Evolutionary conservation across 2,113 vertebrate species (phyloP).

Genomic region (Engraulis encrasicolus): DNA sequence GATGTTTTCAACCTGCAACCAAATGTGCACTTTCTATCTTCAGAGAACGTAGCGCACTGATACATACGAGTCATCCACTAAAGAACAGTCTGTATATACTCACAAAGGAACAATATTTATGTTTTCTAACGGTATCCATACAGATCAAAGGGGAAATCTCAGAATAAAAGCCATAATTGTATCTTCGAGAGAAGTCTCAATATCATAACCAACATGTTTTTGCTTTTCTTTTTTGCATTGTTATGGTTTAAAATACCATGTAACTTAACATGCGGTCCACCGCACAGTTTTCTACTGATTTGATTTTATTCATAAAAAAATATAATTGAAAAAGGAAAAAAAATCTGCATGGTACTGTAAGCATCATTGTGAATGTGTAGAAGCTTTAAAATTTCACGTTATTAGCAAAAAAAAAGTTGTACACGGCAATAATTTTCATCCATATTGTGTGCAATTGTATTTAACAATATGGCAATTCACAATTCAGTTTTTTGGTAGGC

Average conservation of each 20-base stretch:
- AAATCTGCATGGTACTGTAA: constrained; percentile 48
- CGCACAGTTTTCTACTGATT: constrained; percentile 37
- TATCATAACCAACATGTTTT: constrained; percentile 62
- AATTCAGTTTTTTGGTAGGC: neutral
- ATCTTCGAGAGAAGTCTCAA: constrained; percentile 66
- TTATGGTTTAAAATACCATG: neutral
- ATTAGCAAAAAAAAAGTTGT: constrained; percentile 64
- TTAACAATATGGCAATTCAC: neutral
- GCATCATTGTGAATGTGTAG: constrained; percentile 50
- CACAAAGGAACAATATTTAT: constrained; percentile 57
- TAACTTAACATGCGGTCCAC: constrained; percentile 21
- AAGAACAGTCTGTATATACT: constrained; percentile 66
- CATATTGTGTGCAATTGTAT: constrained; percentile 21
- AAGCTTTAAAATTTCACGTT: constrained; percentile 49
- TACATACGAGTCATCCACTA: constrained; percentile 20
- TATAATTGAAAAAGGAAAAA: neutral
- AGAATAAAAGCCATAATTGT: constrained; percentile 83
- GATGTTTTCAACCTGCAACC: constrained; percentile 22
- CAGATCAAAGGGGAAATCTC: constrained; percentile 58
- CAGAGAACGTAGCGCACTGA: neutral
- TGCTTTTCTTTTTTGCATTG: neutral
- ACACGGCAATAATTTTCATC: constrained; percentile 74
- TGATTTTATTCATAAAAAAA: neutral
- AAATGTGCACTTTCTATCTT: neutral
- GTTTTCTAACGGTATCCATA: constrained; percentile 56